Percentiles rank a stretch among this genome's conserved stretches.
Conservation (phyloP, 2,113 vertebrate genomes). For the Neolamprologus devosi region DNA sequence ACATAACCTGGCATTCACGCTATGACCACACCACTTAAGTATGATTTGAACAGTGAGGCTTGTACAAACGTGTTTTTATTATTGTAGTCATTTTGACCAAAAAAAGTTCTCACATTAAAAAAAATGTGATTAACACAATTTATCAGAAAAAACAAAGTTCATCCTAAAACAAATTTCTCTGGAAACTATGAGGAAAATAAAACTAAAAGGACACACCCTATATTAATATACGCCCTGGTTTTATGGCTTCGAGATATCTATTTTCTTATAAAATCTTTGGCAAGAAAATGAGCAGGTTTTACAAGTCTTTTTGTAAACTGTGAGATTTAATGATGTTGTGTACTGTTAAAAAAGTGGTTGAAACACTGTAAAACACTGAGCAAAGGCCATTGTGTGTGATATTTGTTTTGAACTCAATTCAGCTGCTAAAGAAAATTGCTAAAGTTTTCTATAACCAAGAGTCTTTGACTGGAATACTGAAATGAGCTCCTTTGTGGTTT, state of each 20-base stretch:
- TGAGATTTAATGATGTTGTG: background rate
- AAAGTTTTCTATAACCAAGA: background rate
- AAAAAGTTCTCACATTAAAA: background rate
- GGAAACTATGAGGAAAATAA: background rate
- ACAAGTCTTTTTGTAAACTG: background rate
- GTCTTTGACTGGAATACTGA: rapidly evolving
- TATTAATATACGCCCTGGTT: background rate
- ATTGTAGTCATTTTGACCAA: background rate
- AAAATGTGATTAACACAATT: background rate
- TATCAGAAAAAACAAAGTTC: background rate
- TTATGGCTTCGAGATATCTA: rapidly evolving
- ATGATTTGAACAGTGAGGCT: background rate
- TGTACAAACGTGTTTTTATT: background rate
- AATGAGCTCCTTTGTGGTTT: background rate
- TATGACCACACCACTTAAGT: background rate
- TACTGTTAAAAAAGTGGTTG: background rate
- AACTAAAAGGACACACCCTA: background rate
- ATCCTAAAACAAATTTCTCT: background rate
- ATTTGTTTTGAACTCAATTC: background rate
- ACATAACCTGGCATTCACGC: background rate
- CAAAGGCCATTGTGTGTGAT: background rate
- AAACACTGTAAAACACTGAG: background rate
- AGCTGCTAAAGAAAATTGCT: background rate
- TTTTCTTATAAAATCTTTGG: rapidly evolving
- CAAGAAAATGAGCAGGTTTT: background rate